Evolutionary conservation across 2,888 invertebrate genomes (phyloP).

Genomic region (Synergus laeviventris): DNA sequence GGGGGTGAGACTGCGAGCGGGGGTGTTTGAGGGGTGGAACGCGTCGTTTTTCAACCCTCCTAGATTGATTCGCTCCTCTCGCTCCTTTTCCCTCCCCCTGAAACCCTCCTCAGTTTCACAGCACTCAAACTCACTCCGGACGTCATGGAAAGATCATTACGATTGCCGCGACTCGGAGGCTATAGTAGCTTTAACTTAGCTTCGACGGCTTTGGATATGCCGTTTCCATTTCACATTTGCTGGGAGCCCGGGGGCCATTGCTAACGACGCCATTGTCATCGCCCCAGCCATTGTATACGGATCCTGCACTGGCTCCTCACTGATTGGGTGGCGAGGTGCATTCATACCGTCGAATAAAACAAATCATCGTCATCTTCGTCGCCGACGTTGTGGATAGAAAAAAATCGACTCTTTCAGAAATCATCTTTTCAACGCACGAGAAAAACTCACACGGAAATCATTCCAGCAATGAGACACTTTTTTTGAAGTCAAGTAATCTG

Average conservation of each 20-base stretch:
- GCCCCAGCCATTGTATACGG: slow-evolving; percentile 70
- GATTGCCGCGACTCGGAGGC: slow-evolving; percentile 51
- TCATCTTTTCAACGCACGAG: slow-evolving; percentile 17
- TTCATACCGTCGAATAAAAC: slow-evolving; percentile 56
- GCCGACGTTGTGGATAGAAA: slow-evolving; percentile 24
- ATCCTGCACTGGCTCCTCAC: slow-evolving; percentile 61
- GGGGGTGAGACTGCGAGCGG: not conserved
- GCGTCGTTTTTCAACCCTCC: slow-evolving; percentile 28
- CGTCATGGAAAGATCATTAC: slow-evolving; percentile 59
- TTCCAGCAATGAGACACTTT: not conserved
- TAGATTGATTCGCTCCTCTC: slow-evolving; percentile 21
- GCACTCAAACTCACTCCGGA: slow-evolving; percentile 1
- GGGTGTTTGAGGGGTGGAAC: not conserved
- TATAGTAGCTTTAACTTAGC: slow-evolving; percentile 54
- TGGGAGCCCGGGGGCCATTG: slow-evolving; percentile 67
- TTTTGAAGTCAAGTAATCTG: not conserved
- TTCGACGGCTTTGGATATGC: slow-evolving; percentile 59
- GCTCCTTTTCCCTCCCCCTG: not conserved
- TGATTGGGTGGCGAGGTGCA: slow-evolving; percentile 51
- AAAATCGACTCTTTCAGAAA: slow-evolving; percentile 20
- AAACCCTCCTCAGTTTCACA: not conserved
- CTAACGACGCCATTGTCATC: slow-evolving; percentile 75
- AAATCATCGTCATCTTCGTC: slow-evolving; percentile 56
- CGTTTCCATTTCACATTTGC: slow-evolving; percentile 63
- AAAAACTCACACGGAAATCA: not conserved